Base-by-base conservation (phyloP, 2,797 vertebrate genomes). In the Mergus octosetaceus region DNA sequence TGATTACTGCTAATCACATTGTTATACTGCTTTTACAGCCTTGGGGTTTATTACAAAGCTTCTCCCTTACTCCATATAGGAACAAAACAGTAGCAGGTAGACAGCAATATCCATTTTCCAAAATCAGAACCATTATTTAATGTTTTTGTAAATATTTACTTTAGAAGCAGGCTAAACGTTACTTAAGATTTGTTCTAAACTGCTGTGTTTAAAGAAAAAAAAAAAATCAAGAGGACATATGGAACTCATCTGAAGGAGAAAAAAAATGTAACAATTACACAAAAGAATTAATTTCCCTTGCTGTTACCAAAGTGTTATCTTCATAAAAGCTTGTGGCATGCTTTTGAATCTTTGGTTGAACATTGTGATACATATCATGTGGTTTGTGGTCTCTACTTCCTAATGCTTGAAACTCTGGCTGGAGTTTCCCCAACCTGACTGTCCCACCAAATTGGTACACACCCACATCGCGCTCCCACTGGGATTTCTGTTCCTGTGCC, bases 111-210 rank as follows among this genome's bases (percentile, higher is more conserved):
- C 91, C 76, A 70, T 95, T 94, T 96, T 89, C 84, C 86, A 84
- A 96, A 93, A 97, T 85, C 87, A 94, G 88, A 89, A 83, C 56
- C 65, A 93, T 76, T 96, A 97, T 96, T 96, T 97, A 94, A 96
- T 85, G 74, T 94, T 95, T 94, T 95, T 80, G 93, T 95, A 97
- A 97, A 97, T 96, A 97, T 97, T 97, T 96, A 96, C 87, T 95
- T 96, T 94, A 96, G 82, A 96, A 84, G 15, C 82, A 94, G 93
- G 84, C 94, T 96, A 96, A 96, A 96, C 45, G 91, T 96, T 95
- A 91, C 90, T 96, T 91, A 92, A 93, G 93, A 91, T 92, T 96
- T 13, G 41, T 87, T 96, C 89, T 95, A 95, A 96, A 95, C 90
- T 95, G 94, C 92, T 92, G 61, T 87, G 84, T 93, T 97, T 96